phyloP scores from a whole-genome alignment of 1,140 invertebrate species.

The Conus ventricosus region DNA sequence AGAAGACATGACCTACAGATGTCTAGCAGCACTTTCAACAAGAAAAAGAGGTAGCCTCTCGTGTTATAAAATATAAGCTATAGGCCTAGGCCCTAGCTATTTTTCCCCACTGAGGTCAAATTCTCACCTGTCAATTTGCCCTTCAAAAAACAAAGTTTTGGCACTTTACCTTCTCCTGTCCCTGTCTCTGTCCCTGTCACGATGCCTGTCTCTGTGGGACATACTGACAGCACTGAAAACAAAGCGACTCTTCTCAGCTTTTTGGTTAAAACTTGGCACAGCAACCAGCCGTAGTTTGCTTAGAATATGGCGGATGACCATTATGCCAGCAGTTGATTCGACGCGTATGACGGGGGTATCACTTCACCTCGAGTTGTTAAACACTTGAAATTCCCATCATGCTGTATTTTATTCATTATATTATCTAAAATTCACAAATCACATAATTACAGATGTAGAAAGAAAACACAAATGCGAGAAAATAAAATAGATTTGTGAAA shows the following conservation, averaged over 20 bases:
- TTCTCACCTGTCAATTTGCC: neutral
- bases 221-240: slow-evolving; percentile 4
- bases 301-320: slow-evolving; percentile 37
- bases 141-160: neutral
- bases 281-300: neutral
- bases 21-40: no score
- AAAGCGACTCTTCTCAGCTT: neutral
- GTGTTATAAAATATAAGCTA: no score
- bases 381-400: no score
- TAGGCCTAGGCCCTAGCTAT: no score
- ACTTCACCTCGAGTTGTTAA: no score
- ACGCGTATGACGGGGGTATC: no score
- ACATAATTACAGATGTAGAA: neutral
- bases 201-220: slow-evolving; percentile 33
- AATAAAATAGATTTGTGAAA: neutral
- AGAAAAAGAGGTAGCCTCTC: no score
- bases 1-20: no score
- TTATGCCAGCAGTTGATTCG: neutral
- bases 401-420: no score
- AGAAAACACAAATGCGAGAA: neutral
- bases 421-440: neutral
- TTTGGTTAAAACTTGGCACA: neutral
- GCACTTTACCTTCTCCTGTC: slow-evolving; percentile 31
- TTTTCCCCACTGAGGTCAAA: neutral
- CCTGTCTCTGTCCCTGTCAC: slow-evolving; percentile 24